phyloP scores from a whole-genome alignment of 2,113 vertebrate genomes.

The Gymnogyps californianus region DNA sequence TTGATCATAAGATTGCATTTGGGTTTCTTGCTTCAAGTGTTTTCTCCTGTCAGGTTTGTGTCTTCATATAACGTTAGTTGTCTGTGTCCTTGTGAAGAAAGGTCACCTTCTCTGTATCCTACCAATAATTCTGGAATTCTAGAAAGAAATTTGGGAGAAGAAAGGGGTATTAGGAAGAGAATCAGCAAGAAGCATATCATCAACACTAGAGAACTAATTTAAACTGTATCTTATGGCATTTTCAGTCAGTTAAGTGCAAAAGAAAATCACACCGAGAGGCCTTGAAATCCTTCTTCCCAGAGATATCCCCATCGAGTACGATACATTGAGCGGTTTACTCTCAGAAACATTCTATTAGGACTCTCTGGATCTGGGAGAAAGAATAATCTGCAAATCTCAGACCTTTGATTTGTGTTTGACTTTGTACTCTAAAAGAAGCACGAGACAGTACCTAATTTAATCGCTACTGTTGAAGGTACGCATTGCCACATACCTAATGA shows the following conservation, averaged over 20 bases:
- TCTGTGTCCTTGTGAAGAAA: conserved; percentile 91
- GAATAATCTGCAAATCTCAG: not conserved
- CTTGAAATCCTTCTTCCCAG: not conserved
- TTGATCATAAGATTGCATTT: conserved; percentile 85
- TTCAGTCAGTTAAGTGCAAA: not conserved
- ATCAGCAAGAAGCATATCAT: not conserved
- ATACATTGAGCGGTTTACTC: not conserved
- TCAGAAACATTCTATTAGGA: not conserved
- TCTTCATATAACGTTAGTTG: conserved; percentile 86
- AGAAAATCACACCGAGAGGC: not conserved
- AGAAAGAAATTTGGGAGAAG: conserved; percentile 45
- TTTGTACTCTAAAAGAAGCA: not conserved
- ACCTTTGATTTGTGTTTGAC: not conserved
- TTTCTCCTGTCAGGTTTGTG: conserved; percentile 85
- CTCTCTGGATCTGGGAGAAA: not conserved
- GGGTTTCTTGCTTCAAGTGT: conserved; percentile 89
- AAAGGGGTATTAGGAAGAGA: not conserved
- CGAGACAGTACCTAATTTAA: not conserved
- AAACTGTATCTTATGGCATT: not conserved
- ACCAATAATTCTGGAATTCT: conserved; percentile 81
- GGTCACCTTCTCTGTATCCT: conserved; percentile 86
- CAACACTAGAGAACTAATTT: not conserved
- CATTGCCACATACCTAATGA: not conserved
- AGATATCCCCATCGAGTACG: fast-evolving
- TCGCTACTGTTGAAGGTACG: not conserved